These are phyloP conservation scores for Gerris lacustris DNA, from an alignment of 2,888 invertebrate genomes.

Conservation along the genomic window DNA sequence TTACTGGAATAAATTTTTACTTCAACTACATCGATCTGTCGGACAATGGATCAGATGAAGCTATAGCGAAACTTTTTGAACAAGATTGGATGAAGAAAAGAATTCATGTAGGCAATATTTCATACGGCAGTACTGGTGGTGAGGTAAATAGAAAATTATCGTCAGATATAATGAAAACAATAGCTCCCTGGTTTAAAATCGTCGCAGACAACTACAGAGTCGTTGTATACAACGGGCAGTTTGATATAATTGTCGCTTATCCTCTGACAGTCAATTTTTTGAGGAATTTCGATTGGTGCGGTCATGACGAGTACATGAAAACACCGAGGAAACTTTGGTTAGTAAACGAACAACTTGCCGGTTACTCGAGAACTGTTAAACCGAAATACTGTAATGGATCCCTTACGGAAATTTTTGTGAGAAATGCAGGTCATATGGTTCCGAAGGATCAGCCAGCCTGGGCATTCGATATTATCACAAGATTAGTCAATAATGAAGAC, in stretches of 20 bases:
- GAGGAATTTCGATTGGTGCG: constrained; percentile 54
- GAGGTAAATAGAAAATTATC: constrained; percentile 66
- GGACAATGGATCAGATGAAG: constrained; percentile 32
- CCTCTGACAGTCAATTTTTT: constrained; percentile 72
- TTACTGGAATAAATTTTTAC: constrained; percentile 53
- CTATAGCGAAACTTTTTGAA: constrained; percentile 27
- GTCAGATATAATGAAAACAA: constrained; percentile 67
- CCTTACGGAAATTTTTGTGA: constrained; percentile 54
- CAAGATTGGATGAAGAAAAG: constrained; percentile 35
- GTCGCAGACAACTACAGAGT: constrained; percentile 55
- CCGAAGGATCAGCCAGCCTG: constrained; percentile 66
- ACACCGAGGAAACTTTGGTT: constrained; percentile 57
- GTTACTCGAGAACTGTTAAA: constrained; percentile 65
- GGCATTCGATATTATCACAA: constrained; percentile 58
- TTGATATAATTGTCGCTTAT: constrained; percentile 86
- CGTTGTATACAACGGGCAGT: constrained; percentile 79
- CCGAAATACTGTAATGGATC: constrained; percentile 46
- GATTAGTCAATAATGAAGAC: constrained; percentile 37
- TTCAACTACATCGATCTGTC: constrained; percentile 33
- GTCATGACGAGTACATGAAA: constrained; percentile 50
- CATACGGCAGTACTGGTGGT: constrained; percentile 37
- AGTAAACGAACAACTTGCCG: constrained; percentile 51
- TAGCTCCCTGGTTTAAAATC: constrained; percentile 57
- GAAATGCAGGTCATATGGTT: constrained; percentile 73
- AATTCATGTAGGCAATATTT: constrained; percentile 72